phyloP scores from a whole-genome alignment of 37 sponge, comb jelly and placozoan genomes.

The Aphrocallistes beatrix region DNA sequence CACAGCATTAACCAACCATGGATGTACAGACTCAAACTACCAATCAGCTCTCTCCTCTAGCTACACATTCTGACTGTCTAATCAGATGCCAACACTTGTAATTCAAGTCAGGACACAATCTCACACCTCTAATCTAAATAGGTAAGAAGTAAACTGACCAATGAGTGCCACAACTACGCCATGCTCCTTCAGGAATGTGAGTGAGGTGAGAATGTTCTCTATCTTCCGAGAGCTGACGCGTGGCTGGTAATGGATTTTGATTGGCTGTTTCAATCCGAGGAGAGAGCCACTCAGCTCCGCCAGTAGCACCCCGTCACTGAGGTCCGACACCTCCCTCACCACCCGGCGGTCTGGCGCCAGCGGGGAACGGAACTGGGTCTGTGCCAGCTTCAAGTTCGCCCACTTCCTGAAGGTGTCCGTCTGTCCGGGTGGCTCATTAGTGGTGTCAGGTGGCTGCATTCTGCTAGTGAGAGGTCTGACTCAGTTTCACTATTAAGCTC shows the following conservation, averaged over 20 bases:
- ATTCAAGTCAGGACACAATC: too few relatives aligned
- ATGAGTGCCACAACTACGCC: not conserved
- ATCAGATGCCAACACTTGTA: too few relatives aligned
- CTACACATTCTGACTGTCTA: too few relatives aligned
- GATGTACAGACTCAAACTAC: not conserved
- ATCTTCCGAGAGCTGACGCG: not conserved
- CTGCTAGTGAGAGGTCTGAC: too few relatives aligned
- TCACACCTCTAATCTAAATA: too few relatives aligned
- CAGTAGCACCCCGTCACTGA: not conserved
- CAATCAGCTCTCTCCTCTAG: too few relatives aligned
- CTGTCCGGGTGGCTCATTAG: too few relatives aligned
- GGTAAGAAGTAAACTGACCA: not conserved
- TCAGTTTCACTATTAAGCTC: too few relatives aligned
- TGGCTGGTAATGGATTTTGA: not conserved
- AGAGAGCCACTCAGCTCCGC: not conserved
- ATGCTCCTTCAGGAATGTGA: not conserved
- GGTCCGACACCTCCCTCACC: not conserved
- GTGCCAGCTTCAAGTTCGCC: not conserved
- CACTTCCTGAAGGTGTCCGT: not conserved
- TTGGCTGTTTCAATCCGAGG: not conserved
- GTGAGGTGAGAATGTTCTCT: not conserved
- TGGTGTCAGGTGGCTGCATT: too few relatives aligned
- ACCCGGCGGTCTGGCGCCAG: not conserved
- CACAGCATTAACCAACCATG: not conserved
- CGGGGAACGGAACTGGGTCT: not conserved